These are phyloP conservation scores for Raja brachyura DNA, from an alignment of 2,113 vertebrate species.

Conservation along the genomic window DNA sequence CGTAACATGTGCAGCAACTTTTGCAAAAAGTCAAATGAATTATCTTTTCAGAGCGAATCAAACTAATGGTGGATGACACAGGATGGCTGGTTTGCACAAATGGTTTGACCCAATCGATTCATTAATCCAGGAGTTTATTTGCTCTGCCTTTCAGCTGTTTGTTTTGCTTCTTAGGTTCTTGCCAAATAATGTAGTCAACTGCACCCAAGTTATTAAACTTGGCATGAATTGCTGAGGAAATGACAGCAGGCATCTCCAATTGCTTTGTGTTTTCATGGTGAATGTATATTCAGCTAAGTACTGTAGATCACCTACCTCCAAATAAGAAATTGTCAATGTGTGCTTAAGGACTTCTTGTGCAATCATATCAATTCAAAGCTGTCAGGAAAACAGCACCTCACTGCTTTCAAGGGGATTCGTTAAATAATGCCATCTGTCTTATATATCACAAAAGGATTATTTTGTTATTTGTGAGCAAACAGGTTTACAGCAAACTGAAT, in stretches of 20 bases:
- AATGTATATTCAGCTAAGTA: neutral
- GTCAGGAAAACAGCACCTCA: neutral
- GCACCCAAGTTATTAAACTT: neutral
- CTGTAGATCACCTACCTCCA: neutral
- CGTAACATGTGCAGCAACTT: neutral
- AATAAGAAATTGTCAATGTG: neutral
- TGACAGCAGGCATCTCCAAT: neutral
- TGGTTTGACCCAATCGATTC: neutral
- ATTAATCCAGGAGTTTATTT: neutral
- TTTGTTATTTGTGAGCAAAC: neutral
- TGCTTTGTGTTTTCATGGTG: neutral
- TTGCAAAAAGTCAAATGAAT: neutral
- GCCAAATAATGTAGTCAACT: neutral
- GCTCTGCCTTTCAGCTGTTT: neutral
- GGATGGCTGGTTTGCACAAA: neutral
- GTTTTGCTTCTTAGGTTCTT: neutral
- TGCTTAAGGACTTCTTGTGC: neutral
- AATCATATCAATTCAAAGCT: conserved; percentile 14
- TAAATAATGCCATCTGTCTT: neutral
- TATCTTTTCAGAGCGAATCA: neutral
- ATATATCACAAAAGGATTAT: neutral
- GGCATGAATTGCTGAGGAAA: neutral
- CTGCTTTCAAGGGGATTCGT: neutral
- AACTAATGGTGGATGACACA: neutral
- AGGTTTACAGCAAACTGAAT: neutral